Percentiles rank a stretch among this genome's conserved stretches.
These are phyloP conservation scores for Chelonus formosanus DNA, from an alignment of 2,888 invertebrate species.

Conservation along the genomic window DNA sequence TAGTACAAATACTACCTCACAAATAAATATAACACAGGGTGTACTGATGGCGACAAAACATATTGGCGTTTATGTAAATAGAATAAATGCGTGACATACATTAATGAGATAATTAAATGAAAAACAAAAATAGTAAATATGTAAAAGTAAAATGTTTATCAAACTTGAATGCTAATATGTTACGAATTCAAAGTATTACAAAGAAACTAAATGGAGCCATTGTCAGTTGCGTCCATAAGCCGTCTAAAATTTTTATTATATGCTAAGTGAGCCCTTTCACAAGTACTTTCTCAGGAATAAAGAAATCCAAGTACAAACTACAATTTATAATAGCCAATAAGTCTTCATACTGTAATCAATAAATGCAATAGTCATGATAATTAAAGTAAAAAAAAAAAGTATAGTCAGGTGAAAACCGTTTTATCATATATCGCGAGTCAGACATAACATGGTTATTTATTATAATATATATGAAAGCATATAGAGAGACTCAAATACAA, in stretches of 20 bases:
- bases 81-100: slow-evolving; percentile 43
- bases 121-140: slow-evolving; percentile 18
- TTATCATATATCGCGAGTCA: not conserved
- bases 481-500: slow-evolving; percentile 8
- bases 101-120: slow-evolving; percentile 32
- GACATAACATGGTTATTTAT: not conserved
- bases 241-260: slow-evolving; percentile 11
- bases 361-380: slow-evolving; percentile 58
- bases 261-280: slow-evolving; percentile 38
- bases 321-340: slow-evolving; percentile 64
- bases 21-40: slow-evolving; percentile 62
- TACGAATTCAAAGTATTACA: slow-evolving; percentile 27
- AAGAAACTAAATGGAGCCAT: slow-evolving; percentile 21
- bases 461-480: slow-evolving; percentile 3
- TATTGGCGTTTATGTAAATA: slow-evolving; percentile 47
- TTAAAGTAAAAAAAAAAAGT: slow-evolving; percentile 19
- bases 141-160: slow-evolving; percentile 6
- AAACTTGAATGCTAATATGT: slow-evolving; percentile 2
- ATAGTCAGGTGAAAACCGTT: slow-evolving; percentile 1
- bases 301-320: slow-evolving; percentile 65
- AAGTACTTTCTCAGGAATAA: slow-evolving; percentile 60
- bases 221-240: slow-evolving; percentile 2
- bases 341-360: slow-evolving; percentile 56
- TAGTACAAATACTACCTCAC: slow-evolving; percentile 65
- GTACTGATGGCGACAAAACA: slow-evolving; percentile 48